Conservation (phyloP, 2,888 invertebrate genomes). For the Petrolisthes manimaculis region DNA sequence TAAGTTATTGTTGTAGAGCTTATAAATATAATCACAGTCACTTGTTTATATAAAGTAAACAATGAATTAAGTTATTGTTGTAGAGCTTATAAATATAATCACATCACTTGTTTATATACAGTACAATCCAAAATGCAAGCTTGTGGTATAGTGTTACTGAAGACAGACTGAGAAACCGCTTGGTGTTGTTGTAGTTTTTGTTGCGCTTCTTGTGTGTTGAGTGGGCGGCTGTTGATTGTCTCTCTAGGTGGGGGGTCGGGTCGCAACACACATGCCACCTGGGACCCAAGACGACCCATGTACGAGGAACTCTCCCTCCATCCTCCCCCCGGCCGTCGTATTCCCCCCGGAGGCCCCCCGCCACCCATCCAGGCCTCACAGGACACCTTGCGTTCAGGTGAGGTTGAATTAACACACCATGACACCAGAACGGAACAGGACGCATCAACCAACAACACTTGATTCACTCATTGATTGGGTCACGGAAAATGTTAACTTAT, state of each 20-base stretch:
- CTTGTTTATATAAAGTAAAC: background rate
- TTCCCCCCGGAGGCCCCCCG: constrained; percentile 77
- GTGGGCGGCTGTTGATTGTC: constrained; percentile 62
- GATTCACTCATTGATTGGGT: too few species aligned
- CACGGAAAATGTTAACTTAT: too few species aligned
- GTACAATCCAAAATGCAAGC: too few species aligned
- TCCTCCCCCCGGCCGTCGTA: constrained; percentile 68
- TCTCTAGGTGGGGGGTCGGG: constrained; percentile 62
- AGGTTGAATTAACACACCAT: constrained; percentile 36
- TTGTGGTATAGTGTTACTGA: constrained; percentile 36
- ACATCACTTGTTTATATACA: background rate
- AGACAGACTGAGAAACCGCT: constrained; percentile 47
- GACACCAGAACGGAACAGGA: constrained; percentile 44
- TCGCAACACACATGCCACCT: constrained; percentile 78
- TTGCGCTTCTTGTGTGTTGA: constrained; percentile 62
- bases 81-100: background rate
- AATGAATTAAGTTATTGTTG: background rate
- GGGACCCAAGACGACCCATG: constrained; percentile 90
- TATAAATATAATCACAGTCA: background rate
- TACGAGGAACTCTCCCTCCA: constrained; percentile 86
- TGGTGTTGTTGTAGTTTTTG: constrained; percentile 57
- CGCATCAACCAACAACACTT: background rate
- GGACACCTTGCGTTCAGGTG: constrained; percentile 67
- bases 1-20: background rate
- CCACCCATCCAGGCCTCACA: constrained; percentile 73